Conservation (phyloP, 2,888 invertebrate species). For the Orchestes rusci region DNA sequence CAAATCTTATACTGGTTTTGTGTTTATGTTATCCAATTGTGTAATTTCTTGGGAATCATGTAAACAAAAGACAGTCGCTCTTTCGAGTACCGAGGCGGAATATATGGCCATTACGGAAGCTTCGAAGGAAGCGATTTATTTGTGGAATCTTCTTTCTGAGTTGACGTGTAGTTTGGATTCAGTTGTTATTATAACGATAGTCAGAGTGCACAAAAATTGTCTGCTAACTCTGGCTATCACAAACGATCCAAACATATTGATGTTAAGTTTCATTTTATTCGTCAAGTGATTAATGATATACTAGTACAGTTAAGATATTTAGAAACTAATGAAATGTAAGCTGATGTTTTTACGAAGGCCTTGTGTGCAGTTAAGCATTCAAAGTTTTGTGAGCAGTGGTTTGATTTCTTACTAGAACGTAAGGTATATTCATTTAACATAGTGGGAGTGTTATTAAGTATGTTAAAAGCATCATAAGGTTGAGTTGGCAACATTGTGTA, state of each 20-base stretch:
- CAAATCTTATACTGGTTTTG: too few species aligned
- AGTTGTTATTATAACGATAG: constrained; percentile 20
- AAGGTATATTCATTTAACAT: too few species aligned
- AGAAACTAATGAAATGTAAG: constrained; percentile 18
- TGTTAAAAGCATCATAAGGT: too few species aligned
- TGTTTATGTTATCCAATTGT: constrained; percentile 26
- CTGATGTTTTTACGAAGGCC: constrained; percentile 22
- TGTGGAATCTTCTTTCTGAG: constrained; percentile 18
- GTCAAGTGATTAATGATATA: too few species aligned
- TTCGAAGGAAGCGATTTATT: constrained; percentile 27
- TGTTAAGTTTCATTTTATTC: too few species aligned
- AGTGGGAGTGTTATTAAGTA: too few species aligned
- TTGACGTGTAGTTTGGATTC: constrained; percentile 4
- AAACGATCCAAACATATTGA: constrained; percentile 15
- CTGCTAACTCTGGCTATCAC: constrained; percentile 19
- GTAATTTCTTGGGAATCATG: constrained; percentile 30
- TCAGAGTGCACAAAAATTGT: constrained; percentile 22
- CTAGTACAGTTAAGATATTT: too few species aligned
- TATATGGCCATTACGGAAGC: constrained; percentile 30
- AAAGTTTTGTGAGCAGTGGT: too few species aligned
- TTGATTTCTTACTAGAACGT: too few species aligned
- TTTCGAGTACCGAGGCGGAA: constrained; percentile 32
- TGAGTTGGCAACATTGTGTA: too few species aligned
- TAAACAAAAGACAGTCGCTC: constrained; percentile 32
- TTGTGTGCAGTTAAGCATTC: too few species aligned